These are phyloP conservation scores for Thryonomys swinderianus DNA, from an alignment of 2,113 vertebrate genomes.

Conservation along the genomic window DNA sequence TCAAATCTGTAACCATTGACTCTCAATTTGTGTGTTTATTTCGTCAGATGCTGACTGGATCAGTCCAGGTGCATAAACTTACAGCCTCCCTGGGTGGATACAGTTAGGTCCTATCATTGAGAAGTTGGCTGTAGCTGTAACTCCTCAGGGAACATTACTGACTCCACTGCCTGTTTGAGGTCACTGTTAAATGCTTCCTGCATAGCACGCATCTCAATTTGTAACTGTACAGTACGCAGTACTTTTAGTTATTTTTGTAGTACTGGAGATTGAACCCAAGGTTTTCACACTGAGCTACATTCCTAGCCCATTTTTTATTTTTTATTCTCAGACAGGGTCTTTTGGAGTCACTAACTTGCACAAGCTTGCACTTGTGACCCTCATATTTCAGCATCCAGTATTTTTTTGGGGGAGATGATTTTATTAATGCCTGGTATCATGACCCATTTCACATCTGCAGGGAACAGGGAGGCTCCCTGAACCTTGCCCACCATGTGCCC, in stretches of 20 bases:
- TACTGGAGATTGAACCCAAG: neutral
- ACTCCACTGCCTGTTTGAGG: neutral
- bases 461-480: neutral
- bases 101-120: accelerated
- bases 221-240: neutral
- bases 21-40: neutral
- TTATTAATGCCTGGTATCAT: neutral
- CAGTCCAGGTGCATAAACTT: neutral
- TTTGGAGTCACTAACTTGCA: neutral
- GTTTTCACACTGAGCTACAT: neutral
- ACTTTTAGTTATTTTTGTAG: neutral
- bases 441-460: neutral
- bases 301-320: neutral
- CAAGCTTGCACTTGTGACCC: neutral
- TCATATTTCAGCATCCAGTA: neutral
- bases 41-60: neutral
- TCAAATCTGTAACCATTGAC: neutral
- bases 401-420: neutral
- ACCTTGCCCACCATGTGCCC: neutral
- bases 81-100: neutral
- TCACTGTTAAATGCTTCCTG: neutral
- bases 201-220: neutral
- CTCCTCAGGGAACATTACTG: neutral
- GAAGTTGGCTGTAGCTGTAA: neutral
- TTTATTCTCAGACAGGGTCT: neutral